Base-by-base conservation (phyloP, 2,797 vertebrate genomes). In the Erpetoichthys calabaricus region DNA sequence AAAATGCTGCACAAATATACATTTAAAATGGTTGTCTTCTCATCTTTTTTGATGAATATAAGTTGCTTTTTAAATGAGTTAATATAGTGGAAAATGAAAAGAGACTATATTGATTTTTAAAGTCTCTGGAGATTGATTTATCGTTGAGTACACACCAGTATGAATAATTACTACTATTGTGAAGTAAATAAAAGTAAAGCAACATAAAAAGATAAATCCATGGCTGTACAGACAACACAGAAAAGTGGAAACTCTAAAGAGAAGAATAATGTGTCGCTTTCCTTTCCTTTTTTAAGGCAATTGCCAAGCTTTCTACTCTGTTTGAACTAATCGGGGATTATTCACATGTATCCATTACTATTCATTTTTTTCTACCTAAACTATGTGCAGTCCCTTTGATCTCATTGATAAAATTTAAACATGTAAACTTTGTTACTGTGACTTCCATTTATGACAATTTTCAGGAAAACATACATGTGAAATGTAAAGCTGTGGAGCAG, bases 341-440 rank as follows among this genome's bases (percentile, higher is more conserved):
- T 76, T 78, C 76, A 71, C 72, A 68, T 86, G 73, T 84, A 85
- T 79, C 85, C 78, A 75, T 80, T 81, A 79, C 75, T 74, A 82
- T 86, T 86, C 81, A 86, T 80, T 87, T 86, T 78, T 71, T 47
- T 56, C 41, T 81, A 74, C 70, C 75, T 75, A 80, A 78, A 82
- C 55, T 47, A 49, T 56, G 53, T 49, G 55, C 50, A 45, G 51
- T 57, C 63, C 46, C 53, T 43, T 42, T 10, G 47, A 44, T 45
- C 8, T 43, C 58, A 9, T 51, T 44, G 44, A 47, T 56, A 49
- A 58, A 62, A 62, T 49, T 62, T 63, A 58, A 65, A 60, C 58
- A 45, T 52, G 10, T 47, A 5, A 42, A 55, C 45, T 2, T 3
- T 46, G 45, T 9, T 65, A 65, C 64, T 49, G 72, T 72, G 73